phyloP scores from a whole-genome alignment of 2,888 invertebrate genomes.

The Ornithoptera priamus region DNA sequence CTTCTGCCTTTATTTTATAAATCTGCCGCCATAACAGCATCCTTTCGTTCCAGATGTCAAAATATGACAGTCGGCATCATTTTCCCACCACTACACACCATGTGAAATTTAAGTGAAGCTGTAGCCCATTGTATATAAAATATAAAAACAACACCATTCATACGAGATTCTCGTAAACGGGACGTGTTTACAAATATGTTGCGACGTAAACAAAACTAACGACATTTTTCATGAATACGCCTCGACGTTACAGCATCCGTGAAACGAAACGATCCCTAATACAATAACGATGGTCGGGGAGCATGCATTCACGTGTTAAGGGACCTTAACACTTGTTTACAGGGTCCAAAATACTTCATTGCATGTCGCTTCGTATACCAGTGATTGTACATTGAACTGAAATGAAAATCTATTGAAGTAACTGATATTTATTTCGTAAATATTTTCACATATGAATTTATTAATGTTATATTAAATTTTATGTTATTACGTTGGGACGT shows the following conservation, averaged over 20 bases:
- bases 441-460: background rate
- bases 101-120: too few relatives aligned
- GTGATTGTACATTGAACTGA: background rate
- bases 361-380: background rate
- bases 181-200: conserved; percentile 13
- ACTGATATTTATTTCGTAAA: background rate
- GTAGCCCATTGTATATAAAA: background rate
- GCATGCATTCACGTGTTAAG: background rate
- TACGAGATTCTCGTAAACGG: conserved; percentile 2
- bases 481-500: background rate
- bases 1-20: too few relatives aligned
- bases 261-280: conserved; percentile 25
- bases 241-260: conserved; percentile 4
- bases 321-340: background rate
- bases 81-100: too few relatives aligned
- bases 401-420: conserved; percentile 3
- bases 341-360: background rate
- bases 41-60: too few relatives aligned
- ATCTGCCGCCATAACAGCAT: too few relatives aligned
- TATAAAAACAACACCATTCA: background rate
- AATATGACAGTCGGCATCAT: too few relatives aligned
- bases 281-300: conserved; percentile 19
- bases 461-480: background rate
- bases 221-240: conserved; percentile 22
- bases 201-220: conserved; percentile 17